phyloP scores from a whole-genome alignment of 2,888 invertebrate species.

The Labia minor region DNA sequence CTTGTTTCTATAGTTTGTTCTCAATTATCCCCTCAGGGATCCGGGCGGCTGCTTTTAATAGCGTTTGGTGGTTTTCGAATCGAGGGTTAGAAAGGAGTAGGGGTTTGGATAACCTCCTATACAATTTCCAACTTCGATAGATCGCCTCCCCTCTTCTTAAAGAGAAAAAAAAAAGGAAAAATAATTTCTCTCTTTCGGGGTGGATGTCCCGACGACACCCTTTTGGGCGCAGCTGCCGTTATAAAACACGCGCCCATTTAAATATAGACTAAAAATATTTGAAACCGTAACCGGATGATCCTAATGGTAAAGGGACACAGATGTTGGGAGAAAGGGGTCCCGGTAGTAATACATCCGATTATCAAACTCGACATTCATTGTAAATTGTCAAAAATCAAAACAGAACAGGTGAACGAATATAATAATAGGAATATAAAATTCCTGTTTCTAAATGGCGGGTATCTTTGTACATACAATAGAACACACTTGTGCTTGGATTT shows the following conservation, averaged over 20 bases:
- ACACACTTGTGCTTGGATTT: too few relatives aligned
- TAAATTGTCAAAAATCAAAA: too few relatives aligned
- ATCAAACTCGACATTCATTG: not conserved
- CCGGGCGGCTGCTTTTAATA: not conserved
- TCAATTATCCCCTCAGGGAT: not conserved
- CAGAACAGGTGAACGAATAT: too few relatives aligned
- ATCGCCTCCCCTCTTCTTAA: not conserved
- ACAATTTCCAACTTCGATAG: too few relatives aligned
- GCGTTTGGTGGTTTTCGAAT: not conserved
- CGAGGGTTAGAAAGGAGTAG: not conserved
- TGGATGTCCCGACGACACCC: not conserved
- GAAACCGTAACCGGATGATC: not conserved
- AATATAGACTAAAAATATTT: conserved; percentile 1
- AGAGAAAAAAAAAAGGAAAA: too few relatives aligned
- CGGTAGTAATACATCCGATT: not conserved
- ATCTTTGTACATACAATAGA: too few relatives aligned
- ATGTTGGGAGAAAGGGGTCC: not conserved
- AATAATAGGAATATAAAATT: too few relatives aligned
- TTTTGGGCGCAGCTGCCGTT: conserved; percentile 8
- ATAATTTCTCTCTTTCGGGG: not conserved
- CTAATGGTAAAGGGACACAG: not conserved
- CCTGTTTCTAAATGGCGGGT: too few relatives aligned
- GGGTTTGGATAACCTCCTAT: too few relatives aligned
- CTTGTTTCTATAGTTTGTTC: not conserved
- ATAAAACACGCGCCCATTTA: conserved; percentile 1